These are phyloP conservation scores for Akabosia matsudoensis DNA, from an alignment of 1,140 invertebrate species.

Conservation along the genomic window DNA sequence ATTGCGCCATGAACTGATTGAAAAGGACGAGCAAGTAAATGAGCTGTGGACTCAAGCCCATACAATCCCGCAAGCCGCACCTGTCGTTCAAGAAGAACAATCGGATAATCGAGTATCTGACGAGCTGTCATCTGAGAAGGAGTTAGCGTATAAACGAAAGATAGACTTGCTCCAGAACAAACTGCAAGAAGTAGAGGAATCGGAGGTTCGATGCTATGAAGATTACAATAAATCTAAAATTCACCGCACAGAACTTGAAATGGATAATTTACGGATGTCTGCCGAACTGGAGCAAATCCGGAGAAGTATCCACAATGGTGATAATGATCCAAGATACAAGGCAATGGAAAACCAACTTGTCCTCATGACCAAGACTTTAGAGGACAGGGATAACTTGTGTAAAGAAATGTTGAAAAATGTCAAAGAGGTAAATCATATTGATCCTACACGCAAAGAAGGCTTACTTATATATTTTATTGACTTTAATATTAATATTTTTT, in stretches of 20 bases:
- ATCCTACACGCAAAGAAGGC: not conserved
- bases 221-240: slow-evolving; percentile 33
- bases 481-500: not conserved
- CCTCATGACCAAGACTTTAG: not conserved
- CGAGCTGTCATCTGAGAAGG: not conserved
- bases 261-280: slow-evolving; percentile 43
- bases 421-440: not conserved
- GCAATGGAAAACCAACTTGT: slow-evolving; percentile 9
- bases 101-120: no score
- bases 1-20: slow-evolving; percentile 59
- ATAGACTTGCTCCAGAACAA: slow-evolving; percentile 45
- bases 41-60: slow-evolving; percentile 64
- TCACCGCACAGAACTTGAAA: slow-evolving; percentile 37
- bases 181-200: slow-evolving; percentile 36
- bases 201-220: slow-evolving; percentile 42
- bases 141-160: slow-evolving; percentile 32
- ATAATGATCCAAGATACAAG: slow-evolving; percentile 15
- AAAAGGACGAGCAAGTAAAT: slow-evolving; percentile 66
- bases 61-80: not conserved
- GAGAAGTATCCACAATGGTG: slow-evolving; percentile 27
- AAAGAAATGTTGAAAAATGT: slow-evolving; percentile 3
- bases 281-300: slow-evolving; percentile 34
- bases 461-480: not conserved
- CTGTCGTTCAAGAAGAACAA: not conserved
- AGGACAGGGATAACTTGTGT: slow-evolving; percentile 4